Conservation (phyloP, 2,113 vertebrate genomes). For the Conger conger region DNA sequence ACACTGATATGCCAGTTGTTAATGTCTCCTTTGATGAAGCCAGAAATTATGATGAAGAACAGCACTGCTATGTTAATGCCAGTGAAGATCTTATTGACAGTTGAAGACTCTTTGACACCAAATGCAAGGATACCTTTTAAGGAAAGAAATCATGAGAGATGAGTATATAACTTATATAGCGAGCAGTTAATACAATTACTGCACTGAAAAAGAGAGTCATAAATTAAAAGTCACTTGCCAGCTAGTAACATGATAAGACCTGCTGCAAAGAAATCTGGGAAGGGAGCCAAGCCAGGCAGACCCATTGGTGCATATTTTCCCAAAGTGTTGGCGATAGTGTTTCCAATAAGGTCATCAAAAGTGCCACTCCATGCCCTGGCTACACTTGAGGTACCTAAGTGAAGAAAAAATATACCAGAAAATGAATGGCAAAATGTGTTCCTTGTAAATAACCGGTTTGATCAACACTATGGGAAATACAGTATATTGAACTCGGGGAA, state of each 20-base stretch:
- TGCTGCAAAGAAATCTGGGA: slow-evolving; percentile 80
- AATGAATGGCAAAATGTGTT: background rate
- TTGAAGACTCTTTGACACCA: slow-evolving; percentile 83
- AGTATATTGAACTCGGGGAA: no score
- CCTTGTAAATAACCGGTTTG: background rate
- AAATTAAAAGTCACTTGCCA: slow-evolving; percentile 59
- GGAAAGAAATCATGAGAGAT: background rate
- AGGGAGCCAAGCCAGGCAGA: slow-evolving; percentile 72
- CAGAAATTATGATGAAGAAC: slow-evolving; percentile 74
- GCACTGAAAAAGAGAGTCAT: background rate
- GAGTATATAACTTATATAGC: background rate
- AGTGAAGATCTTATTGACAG: slow-evolving; percentile 81
- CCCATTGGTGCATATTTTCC: slow-evolving; percentile 55
- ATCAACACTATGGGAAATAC: background rate
- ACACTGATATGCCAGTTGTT: slow-evolving; percentile 75
- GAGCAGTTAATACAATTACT: background rate
- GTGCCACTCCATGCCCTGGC: slow-evolving; percentile 82
- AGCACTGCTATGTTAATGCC: slow-evolving; percentile 74
- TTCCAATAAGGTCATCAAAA: slow-evolving; percentile 78
- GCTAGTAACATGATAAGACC: slow-evolving; percentile 75
- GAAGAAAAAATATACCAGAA: slow-evolving; percentile 22
- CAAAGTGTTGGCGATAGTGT: slow-evolving; percentile 68
- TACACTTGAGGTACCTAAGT: slow-evolving; percentile 79
- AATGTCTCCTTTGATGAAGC: slow-evolving; percentile 77
- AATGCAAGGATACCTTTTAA: slow-evolving; percentile 76